Conservation (phyloP, 2,113 vertebrate genomes). For the Amia ocellicauda region DNA sequence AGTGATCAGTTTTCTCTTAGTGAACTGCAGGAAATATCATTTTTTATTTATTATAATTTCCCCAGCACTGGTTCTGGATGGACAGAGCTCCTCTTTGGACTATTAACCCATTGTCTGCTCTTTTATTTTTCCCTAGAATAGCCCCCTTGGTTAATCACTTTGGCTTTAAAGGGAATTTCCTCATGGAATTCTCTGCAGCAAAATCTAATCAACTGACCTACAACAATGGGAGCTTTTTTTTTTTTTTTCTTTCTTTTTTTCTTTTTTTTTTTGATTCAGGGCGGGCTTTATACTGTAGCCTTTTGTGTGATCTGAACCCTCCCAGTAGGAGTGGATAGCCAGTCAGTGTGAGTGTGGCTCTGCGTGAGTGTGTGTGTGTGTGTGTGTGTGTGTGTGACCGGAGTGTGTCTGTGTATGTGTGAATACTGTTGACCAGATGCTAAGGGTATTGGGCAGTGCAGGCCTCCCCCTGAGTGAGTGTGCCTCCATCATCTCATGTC, state of each 20-base stretch:
- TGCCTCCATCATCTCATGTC: constrained; percentile 45
- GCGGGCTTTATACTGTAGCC: constrained; percentile 55
- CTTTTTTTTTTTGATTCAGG: constrained; percentile 54
- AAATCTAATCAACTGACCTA: constrained; percentile 62
- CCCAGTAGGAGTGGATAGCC: constrained; percentile 45
- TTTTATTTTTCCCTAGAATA: constrained; percentile 46
- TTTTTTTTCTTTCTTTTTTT: constrained; percentile 38
- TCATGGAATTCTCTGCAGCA: constrained; percentile 55
- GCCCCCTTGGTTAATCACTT: constrained; percentile 60
- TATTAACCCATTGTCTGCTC: constrained; percentile 57
- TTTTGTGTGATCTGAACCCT: constrained; percentile 53
- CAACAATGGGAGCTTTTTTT: constrained; percentile 54
- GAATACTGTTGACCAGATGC: constrained; percentile 49
- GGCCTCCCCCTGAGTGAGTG: constrained; percentile 35
- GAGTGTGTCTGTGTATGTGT: constrained; percentile 24
- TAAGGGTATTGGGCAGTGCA: constrained; percentile 34
- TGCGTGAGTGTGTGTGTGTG: constrained; percentile 32
- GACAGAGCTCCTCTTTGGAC: constrained; percentile 49
- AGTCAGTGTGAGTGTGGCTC: constrained; percentile 6
- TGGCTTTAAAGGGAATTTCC: constrained; percentile 61
- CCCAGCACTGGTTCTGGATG: constrained; percentile 50
- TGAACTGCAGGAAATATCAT: too few species aligned
- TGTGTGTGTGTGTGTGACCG: constrained; percentile 37
- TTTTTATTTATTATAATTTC: too few species aligned
- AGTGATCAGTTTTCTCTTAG: too few species aligned